phyloP scores from a whole-genome alignment of 1,140 invertebrate species.

The Rhyzopertha dominica region DNA sequence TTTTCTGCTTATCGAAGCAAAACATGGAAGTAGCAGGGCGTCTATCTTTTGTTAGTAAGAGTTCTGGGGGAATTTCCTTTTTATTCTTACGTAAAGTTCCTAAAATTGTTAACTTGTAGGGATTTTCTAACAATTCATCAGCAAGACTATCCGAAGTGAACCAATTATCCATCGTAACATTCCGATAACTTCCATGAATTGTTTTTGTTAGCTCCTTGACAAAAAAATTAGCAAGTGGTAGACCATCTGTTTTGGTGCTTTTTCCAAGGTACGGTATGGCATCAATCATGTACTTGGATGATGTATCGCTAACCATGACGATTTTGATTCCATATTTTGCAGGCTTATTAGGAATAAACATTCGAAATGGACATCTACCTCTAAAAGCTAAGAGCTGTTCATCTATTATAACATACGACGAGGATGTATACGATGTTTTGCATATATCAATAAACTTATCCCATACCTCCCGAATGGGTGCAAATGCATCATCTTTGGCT shows the following conservation, averaged over 20 bases:
- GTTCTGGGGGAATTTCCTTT: too few relatives aligned
- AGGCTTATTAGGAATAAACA: conserved; percentile 41
- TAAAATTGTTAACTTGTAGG: too few relatives aligned
- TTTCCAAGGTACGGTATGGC: conserved; percentile 38
- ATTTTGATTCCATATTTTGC: conserved; percentile 41
- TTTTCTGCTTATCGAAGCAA: too few relatives aligned
- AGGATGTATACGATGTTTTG: conserved; percentile 24
- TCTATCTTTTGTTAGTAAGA: too few relatives aligned
- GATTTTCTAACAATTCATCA: too few relatives aligned
- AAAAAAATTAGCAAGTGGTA: conserved; percentile 32
- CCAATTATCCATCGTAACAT: conserved; percentile 46
- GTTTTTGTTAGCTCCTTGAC: conserved; percentile 20
- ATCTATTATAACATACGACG: conserved; percentile 22
- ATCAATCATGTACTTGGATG: conserved; percentile 41
- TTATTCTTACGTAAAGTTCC: too few relatives aligned
- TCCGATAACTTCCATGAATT: conserved; percentile 37
- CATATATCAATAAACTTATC: conserved; percentile 35
- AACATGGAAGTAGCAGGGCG: too few relatives aligned
- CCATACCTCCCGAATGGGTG: conserved; percentile 41
- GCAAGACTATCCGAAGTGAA: conserved; percentile 40
- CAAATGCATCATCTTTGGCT: conserved; percentile 36
- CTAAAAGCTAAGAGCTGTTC: conserved; percentile 27
- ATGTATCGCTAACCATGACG: conserved; percentile 34
- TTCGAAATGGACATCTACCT: conserved; percentile 26
- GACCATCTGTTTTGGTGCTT: conserved; percentile 25